Conservation (phyloP, 2,797 vertebrate genomes). For the Xiphophorus birchmanni region DNA sequence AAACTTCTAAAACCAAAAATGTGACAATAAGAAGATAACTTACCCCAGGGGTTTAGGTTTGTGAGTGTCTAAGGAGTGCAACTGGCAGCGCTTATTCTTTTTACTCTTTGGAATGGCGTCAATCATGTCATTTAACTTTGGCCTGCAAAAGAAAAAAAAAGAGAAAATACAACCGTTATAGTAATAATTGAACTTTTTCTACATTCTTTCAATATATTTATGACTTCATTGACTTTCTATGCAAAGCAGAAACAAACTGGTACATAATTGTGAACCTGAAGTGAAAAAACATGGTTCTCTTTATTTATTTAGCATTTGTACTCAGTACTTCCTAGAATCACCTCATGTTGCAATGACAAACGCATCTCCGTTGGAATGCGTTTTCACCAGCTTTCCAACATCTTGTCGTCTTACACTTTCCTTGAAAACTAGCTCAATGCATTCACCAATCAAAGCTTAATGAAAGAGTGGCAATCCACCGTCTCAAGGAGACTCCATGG, state of each 20-base stretch:
- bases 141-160: conserved; percentile 75
- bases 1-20: background rate
- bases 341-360: background rate
- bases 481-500: too few species aligned
- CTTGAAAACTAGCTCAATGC: background rate
- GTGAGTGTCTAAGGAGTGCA: conserved; percentile 98
- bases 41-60: conserved; percentile 98
- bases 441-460: background rate
- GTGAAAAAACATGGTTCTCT: background rate
- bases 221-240: background rate
- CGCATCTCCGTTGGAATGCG: background rate
- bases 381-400: background rate
- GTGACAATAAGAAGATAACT: conserved; percentile 66
- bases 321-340: background rate
- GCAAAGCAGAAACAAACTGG: background rate
- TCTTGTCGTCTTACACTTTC: background rate
- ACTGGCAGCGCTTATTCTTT: conserved; percentile 97
- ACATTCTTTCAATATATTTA: background rate
- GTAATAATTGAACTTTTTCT: background rate
- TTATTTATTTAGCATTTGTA: background rate
- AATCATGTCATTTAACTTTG: conserved; percentile 95
- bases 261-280: background rate
- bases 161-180: background rate
- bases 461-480: too few species aligned
- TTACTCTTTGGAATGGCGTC: conserved; percentile 99